Evolutionary conservation across 2,797 vertebrate genomes (phyloP).

Genomic region (Bucorvus abyssinicus): DNA sequence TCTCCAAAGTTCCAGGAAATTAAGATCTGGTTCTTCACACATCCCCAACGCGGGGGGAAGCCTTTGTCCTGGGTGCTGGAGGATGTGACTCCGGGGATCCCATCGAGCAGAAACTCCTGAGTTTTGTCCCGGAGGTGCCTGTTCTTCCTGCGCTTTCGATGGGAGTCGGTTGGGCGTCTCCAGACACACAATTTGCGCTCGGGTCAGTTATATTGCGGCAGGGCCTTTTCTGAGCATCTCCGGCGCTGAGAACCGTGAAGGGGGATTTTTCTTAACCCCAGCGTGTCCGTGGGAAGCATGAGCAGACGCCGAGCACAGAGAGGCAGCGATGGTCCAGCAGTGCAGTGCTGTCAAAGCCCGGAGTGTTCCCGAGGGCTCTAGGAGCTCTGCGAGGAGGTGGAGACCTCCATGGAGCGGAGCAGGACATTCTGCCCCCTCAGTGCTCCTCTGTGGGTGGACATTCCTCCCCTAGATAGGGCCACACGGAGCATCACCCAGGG

Average conservation of each 20-base stretch:
- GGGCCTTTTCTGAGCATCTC: background rate
- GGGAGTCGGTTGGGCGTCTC: background rate
- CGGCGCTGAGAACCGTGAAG: fast-evolving
- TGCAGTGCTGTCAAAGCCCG: background rate
- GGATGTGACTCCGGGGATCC: background rate
- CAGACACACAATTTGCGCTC: background rate
- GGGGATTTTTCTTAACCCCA: background rate
- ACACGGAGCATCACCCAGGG: fast-evolving
- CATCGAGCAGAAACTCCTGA: background rate
- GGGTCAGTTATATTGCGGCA: background rate
- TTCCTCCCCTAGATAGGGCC: background rate
- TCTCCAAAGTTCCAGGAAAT: background rate
- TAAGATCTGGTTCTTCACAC: background rate
- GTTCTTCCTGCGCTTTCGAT: background rate
- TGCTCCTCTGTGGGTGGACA: background rate
- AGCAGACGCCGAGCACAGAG: background rate
- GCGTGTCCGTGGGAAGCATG: background rate
- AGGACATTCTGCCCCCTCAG: background rate
- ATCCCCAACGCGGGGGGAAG: background rate
- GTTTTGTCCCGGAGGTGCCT: background rate
- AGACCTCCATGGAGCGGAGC: background rate
- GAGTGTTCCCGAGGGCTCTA: background rate
- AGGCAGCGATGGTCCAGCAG: fast-evolving
- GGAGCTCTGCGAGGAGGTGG: background rate
- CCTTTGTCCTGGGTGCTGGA: background rate